phyloP scores from a whole-genome alignment of 2,888 invertebrate species.

The Eilema depressum region DNA sequence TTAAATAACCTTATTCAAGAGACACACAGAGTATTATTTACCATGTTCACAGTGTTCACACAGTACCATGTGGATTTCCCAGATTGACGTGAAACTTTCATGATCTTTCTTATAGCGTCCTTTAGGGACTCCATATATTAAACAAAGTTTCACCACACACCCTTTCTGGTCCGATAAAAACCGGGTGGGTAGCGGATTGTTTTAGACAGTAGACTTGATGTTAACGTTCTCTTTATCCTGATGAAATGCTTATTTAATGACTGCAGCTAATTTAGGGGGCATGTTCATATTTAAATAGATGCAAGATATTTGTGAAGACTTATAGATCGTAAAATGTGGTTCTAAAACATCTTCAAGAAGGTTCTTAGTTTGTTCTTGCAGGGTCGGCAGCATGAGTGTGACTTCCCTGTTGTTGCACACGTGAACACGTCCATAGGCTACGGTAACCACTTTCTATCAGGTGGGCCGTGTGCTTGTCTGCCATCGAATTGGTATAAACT shows the following conservation, averaged over 20 bases:
- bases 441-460: too few relatives aligned
- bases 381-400: too few relatives aligned
- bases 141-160: conserved; percentile 43
- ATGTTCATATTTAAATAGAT: neutral
- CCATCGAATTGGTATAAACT: too few relatives aligned
- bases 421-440: too few relatives aligned
- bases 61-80: conserved; percentile 29
- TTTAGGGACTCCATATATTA: conserved; percentile 45
- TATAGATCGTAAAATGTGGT: too few relatives aligned
- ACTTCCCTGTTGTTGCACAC: too few relatives aligned
- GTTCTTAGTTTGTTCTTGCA: too few relatives aligned
- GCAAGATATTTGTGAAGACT: too few relatives aligned
- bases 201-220: conserved; percentile 20
- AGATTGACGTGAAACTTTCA: conserved; percentile 41
- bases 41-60: conserved; percentile 12
- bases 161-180: conserved; percentile 36
- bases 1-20: neutral
- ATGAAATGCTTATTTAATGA: neutral
- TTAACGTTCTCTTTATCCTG: conserved; percentile 3
- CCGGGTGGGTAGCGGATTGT: conserved; percentile 21
- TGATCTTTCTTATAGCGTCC: conserved; percentile 37
- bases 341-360: too few relatives aligned
- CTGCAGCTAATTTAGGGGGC: neutral
- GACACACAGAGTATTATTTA: neutral
- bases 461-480: too few relatives aligned